Percentiles rank a stretch among this genome's conserved stretches.
Evolutionary conservation across 2,113 vertebrate species (phyloP).

Genomic region (Amphiprion ocellaris): DNA sequence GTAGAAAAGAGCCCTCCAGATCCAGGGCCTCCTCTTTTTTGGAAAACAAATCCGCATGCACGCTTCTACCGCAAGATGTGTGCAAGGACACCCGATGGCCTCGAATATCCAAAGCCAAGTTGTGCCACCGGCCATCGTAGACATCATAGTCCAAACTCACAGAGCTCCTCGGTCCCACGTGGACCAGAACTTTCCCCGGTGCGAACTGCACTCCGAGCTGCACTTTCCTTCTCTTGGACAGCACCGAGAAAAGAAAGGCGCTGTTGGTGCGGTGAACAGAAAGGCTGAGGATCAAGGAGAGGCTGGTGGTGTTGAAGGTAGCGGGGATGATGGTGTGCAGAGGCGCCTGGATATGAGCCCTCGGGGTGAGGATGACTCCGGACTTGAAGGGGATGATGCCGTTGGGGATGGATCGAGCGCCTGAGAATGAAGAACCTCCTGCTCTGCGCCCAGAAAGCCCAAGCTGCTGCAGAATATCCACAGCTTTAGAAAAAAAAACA

Average conservation of each 20-base stretch:
- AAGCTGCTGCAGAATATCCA: slow-evolving; percentile 93
- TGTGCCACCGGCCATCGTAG: slow-evolving; percentile 95
- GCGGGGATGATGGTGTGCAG: slow-evolving; percentile 85
- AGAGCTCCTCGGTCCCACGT: slow-evolving; percentile 89
- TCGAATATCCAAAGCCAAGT: slow-evolving; percentile 89
- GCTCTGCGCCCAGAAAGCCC: slow-evolving; percentile 89
- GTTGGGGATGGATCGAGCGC: slow-evolving; percentile 75
- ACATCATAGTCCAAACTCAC: slow-evolving; percentile 94
- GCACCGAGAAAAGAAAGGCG: slow-evolving; percentile 92
- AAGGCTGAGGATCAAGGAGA: slow-evolving; percentile 92
- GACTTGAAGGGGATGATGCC: slow-evolving; percentile 93
- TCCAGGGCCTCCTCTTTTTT: slow-evolving; percentile 88
- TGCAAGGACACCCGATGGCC: slow-evolving; percentile 88
- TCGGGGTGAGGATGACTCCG: slow-evolving; percentile 94
- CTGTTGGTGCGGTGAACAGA: slow-evolving; percentile 94
- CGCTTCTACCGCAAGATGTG: slow-evolving; percentile 90
- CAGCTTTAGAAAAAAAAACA: slow-evolving; percentile 87
- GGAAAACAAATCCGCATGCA: slow-evolving; percentile 87
- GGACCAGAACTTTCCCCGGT: slow-evolving; percentile 89
- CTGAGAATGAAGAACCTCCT: slow-evolving; percentile 65
- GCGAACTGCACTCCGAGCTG: slow-evolving; percentile 94
- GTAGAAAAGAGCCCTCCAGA: slow-evolving; percentile 91
- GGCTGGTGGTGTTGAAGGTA: slow-evolving; percentile 80
- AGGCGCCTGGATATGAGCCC: slow-evolving; percentile 88
- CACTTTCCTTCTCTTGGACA: slow-evolving; percentile 90